Percentiles rank a stretch among this genome's conserved stretches.
Evolutionary conservation across 2,888 invertebrate genomes (phyloP).

Genomic region (Physocephala rufipes): DNA sequence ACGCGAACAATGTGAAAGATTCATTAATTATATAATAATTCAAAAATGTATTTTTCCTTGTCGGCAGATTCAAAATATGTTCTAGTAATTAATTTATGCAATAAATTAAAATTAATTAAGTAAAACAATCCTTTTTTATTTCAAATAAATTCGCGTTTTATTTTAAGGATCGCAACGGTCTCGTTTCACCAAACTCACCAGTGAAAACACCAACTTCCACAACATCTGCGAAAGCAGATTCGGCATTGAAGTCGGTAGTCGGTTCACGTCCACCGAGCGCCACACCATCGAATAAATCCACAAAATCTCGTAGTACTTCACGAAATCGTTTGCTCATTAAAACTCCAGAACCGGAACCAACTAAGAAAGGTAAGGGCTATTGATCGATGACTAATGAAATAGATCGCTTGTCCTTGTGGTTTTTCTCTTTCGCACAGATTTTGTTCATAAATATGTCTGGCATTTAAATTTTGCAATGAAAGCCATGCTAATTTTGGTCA

Average conservation of each 20-base stretch:
- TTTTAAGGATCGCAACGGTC: slow-evolving; percentile 72
- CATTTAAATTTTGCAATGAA: too few species aligned
- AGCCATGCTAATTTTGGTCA: too few species aligned
- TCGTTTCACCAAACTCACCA: slow-evolving; percentile 74
- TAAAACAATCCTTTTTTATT: neutral
- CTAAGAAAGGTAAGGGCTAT: slow-evolving; percentile 75
- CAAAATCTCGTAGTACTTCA: slow-evolving; percentile 65
- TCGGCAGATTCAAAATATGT: slow-evolving; percentile 54
- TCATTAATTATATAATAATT: slow-evolving; percentile 21
- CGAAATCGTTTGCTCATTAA: slow-evolving; percentile 68
- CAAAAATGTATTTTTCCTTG: slow-evolving; percentile 59
- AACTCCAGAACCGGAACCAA: slow-evolving; percentile 76
- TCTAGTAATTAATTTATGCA: slow-evolving; percentile 47
- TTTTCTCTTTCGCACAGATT: too few species aligned
- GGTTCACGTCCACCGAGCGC: slow-evolving; percentile 65
- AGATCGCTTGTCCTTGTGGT: neutral
- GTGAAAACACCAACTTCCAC: slow-evolving; percentile 72
- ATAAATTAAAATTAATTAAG: neutral
- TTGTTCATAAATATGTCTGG: too few species aligned
- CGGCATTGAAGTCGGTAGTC: slow-evolving; percentile 58
- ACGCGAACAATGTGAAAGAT: slow-evolving; percentile 30
- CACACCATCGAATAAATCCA: slow-evolving; percentile 66
- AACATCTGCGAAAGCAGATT: slow-evolving; percentile 58
- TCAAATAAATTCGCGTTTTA: neutral
- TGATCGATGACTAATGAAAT: neutral